These are phyloP conservation scores for Isoperla grammatica DNA, from an alignment of 2,888 invertebrate genomes.

Conservation along the genomic window DNA sequence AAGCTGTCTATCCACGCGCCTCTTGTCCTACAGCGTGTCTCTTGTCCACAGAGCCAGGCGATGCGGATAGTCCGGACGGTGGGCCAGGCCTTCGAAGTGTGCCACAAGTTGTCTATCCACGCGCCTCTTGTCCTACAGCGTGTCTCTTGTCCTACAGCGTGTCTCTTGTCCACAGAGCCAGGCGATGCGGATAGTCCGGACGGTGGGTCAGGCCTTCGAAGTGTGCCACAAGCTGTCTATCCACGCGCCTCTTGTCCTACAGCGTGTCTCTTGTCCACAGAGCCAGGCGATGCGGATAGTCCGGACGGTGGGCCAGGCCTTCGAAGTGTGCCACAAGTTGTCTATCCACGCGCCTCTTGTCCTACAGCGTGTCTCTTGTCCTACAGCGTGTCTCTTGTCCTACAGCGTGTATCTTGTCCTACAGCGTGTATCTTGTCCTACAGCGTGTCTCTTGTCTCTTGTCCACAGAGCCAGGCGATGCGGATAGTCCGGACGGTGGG, in stretches of 20 bases:
- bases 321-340: conserved; percentile 98
- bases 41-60: conserved; percentile 78
- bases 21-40: too few relatives aligned
- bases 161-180: conserved; percentile 65
- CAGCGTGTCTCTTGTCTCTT: too few relatives aligned
- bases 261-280: conserved; percentile 48
- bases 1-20: conserved; percentile 68
- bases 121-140: conserved; percentile 36
- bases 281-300: conserved; percentile 98
- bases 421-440: too few relatives aligned
- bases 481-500: conserved; percentile 96
- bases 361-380: too few relatives aligned
- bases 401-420: too few relatives aligned
- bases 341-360: conserved; percentile 57
- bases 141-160: too few relatives aligned
- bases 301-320: conserved; percentile 97
- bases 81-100: conserved; percentile 99
- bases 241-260: conserved; percentile 42
- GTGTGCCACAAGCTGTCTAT: conserved; percentile 94
- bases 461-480: conserved; percentile 91
- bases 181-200: conserved; percentile 97
- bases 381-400: too few relatives aligned
- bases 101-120: conserved; percentile 85
- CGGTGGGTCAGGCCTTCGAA: conserved; percentile 98
- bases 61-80: conserved; percentile 98